Evolutionary conservation across 2,888 invertebrate genomes (phyloP).

Genomic region (Agrotis exclamationis): DNA sequence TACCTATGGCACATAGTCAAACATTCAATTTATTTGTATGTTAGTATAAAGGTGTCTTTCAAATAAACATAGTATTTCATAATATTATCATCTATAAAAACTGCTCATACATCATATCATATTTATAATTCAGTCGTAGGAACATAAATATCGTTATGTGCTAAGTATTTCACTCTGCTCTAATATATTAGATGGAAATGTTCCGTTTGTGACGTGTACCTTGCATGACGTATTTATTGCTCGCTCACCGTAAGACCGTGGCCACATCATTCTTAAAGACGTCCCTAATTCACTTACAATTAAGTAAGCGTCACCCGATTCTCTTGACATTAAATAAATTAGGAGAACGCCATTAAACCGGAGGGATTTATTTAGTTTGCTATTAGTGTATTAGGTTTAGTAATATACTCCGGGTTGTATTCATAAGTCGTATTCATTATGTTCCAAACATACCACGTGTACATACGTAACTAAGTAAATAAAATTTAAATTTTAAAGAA

Average conservation of each 20-base stretch:
- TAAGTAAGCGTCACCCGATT: slow-evolving; percentile 85
- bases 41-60: no score
- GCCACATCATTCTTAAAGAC: slow-evolving; percentile 79
- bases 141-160: slow-evolving; percentile 79
- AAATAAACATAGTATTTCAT: slow-evolving; percentile 36
- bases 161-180: slow-evolving; percentile 79
- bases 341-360: slow-evolving; percentile 81
- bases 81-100: slow-evolving; percentile 56
- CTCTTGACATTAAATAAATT: slow-evolving; percentile 84
- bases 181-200: slow-evolving; percentile 79
- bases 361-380: slow-evolving; percentile 80
- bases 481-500: slow-evolving; percentile 38
- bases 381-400: slow-evolving; percentile 65
- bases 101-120: slow-evolving; percentile 62
- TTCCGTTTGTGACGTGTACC: slow-evolving; percentile 73
- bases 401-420: slow-evolving; percentile 7
- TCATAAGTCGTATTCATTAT: slow-evolving; percentile 22
- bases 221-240: slow-evolving; percentile 83
- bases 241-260: slow-evolving; percentile 69
- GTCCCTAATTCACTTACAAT: slow-evolving; percentile 84
- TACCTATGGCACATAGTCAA: no score
- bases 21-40: no score
- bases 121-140: slow-evolving; percentile 67
- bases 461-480: slow-evolving; percentile 24
- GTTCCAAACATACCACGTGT: slow-evolving; percentile 30